Evolutionary conservation across 2,797 vertebrate genomes (phyloP), one percentile per base, ranked within the genome.

Genomic region (Semotilus atromaculatus): DNA sequence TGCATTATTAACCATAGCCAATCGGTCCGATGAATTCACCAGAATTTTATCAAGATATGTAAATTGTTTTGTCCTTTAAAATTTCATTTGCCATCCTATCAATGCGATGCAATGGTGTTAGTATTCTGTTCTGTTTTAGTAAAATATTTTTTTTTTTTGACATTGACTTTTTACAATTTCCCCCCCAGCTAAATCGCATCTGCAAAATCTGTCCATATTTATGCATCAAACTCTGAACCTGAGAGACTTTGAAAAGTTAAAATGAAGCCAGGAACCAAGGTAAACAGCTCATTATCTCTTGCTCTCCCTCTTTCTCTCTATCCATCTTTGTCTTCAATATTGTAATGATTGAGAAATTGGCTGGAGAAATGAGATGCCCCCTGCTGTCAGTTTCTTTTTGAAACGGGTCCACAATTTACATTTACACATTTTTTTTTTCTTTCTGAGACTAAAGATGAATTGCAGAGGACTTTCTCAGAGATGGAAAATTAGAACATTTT

Each of bases 391-490:
- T 45, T 79, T 26, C 43, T 34, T 64, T 82, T 79, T 83, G 81
- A 26, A 79, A 82, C 34, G 16, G 45, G 58, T 86, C 74, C 67
- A 83, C 23, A 66, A 75, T 73, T 81, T 71, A 82, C 34, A 55
- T 86, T 73, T 38, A 79, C 40, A 72, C 60, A 19, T 19, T 8
- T 51, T 19, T 67, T 83, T 38, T 66, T 82, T 53, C 40, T 67
- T 79, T 79, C 55, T 26, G 62, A 72, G 40, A 64, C 51, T 51
- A 26, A 82, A 72, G n/a, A 72, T 62, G 51, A 48, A 31, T 77
- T 78, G 68, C n/a, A 60, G 40, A 78, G 72, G 36, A 68, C 3
- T n/a, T 55, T 82, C 51, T 78, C 45, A 29, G 55, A 34, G 21
- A 79, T 26, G 21, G 31, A 77, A 82, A 55, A 68, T 68, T 60